These are phyloP conservation scores for Seira ritae DNA, from an alignment of 2,888 invertebrate genomes.

Conservation along the genomic window DNA sequence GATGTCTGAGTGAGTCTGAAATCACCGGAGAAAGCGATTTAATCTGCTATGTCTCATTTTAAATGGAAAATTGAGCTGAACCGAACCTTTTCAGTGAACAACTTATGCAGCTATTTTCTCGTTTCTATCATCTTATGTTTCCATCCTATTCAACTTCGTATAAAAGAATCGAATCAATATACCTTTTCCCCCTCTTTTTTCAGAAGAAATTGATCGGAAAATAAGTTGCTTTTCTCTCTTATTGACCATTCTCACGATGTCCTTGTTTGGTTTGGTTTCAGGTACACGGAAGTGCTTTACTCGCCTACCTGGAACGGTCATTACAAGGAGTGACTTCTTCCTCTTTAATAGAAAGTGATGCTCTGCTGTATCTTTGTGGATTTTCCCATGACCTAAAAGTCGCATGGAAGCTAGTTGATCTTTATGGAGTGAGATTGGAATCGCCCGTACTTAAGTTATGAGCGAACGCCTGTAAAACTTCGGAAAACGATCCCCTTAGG, in stretches of 20 bases:
- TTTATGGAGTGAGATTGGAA: background rate
- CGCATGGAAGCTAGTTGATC: background rate
- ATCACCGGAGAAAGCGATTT: too few species aligned
- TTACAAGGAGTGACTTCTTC: background rate
- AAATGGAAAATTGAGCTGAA: too few species aligned
- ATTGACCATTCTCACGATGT: constrained; percentile 13
- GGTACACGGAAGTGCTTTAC: background rate
- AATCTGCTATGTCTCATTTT: too few species aligned
- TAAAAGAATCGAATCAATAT: background rate
- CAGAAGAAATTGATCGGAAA: constrained; percentile 6
- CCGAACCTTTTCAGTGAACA: too few species aligned
- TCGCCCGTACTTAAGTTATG: too few species aligned
- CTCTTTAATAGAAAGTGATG: background rate
- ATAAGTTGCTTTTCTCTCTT: constrained; percentile 10
- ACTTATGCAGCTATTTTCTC: too few species aligned
- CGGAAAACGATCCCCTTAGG: too few species aligned
- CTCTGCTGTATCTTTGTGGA: too few species aligned
- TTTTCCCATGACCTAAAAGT: constrained; percentile 1
- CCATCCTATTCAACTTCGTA: too few species aligned
- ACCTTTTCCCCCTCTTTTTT: background rate
- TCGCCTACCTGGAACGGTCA: constrained; percentile 15
- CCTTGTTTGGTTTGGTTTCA: constrained; percentile 4
- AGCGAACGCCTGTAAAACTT: too few species aligned
- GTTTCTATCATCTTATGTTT: too few species aligned
- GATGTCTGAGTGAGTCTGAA: too few species aligned